Evolutionary conservation across 2,888 invertebrate species (phyloP).

Genomic region (Cryptophagus acutangulus): DNA sequence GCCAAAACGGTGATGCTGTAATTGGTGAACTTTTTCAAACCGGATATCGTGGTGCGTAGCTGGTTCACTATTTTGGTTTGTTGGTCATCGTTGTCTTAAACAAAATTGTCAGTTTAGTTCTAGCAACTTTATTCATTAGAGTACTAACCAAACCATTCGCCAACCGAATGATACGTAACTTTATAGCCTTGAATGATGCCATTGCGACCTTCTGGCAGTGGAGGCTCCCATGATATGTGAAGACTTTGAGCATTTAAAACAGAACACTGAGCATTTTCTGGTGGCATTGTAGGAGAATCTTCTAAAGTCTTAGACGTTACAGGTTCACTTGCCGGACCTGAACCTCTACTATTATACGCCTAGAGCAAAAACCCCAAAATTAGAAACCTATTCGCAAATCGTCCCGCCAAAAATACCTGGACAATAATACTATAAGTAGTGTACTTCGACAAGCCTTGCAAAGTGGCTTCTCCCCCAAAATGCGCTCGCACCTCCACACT

Average conservation of each 20-base stretch:
- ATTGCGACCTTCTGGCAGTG: conserved; percentile 74
- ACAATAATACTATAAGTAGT: conserved; percentile 78
- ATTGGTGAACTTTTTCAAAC: conserved; percentile 81
- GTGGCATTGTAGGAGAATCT: conserved; percentile 82
- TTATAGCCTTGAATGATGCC: conserved; percentile 82
- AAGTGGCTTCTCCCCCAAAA: conserved; percentile 61
- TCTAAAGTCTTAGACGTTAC: conserved; percentile 76
- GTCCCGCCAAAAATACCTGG: conserved; percentile 50
- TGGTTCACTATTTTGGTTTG: conserved; percentile 72
- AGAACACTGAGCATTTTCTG: conserved; percentile 75
- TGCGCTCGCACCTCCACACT: conserved; percentile 73
- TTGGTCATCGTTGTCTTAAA: conserved; percentile 65
- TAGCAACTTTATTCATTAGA: too few species aligned
- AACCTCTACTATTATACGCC: conserved; percentile 81
- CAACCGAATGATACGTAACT: conserved; percentile 72
- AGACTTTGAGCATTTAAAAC: conserved; percentile 79
- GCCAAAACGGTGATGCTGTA: conserved; percentile 88
- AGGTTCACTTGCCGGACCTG: conserved; percentile 78
- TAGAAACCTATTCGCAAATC: not conserved
- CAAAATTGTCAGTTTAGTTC: too few species aligned
- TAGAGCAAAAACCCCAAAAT: conserved; percentile 51
- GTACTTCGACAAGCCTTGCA: conserved; percentile 71
- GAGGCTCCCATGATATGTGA: conserved; percentile 81
- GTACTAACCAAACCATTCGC: conserved; percentile 71
- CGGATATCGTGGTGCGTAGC: conserved; percentile 65